Conservation (phyloP, 2,113 vertebrate species). For the Syngnathoides biaculeatus region DNA sequence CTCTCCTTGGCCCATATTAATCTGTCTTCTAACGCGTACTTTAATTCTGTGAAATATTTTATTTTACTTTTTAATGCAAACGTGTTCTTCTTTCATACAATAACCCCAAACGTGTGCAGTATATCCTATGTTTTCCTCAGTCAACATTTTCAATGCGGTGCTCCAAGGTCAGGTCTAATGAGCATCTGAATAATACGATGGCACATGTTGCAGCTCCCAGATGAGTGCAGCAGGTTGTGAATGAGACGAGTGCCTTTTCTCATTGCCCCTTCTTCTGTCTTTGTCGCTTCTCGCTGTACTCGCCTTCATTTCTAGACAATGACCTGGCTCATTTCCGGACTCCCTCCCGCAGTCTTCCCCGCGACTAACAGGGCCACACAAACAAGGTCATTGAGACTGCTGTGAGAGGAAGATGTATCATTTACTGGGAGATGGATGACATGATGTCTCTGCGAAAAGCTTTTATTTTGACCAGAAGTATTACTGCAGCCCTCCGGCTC, state of each 20-base stretch:
- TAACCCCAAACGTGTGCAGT: conserved; percentile 30
- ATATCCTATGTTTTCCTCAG: conserved; percentile 10
- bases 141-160: conserved; percentile 25
- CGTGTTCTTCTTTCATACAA: conserved; percentile 43
- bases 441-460: conserved; percentile 60
- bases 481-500: conserved; percentile 48
- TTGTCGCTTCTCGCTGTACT: conserved; percentile 26
- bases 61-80: too few relatives aligned
- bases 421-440: conserved; percentile 70
- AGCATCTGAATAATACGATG: conserved; percentile 57
- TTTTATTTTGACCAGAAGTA: conserved; percentile 69
- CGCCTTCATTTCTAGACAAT: conserved; percentile 55
- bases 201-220: conserved; percentile 45
- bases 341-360: conserved; percentile 41
- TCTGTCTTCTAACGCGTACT: conserved; percentile 58
- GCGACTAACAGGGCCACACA: conserved; percentile 62
- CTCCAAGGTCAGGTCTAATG: conserved; percentile 61
- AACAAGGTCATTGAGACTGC: conserved; percentile 67
- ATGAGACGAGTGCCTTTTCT: conserved; percentile 33
- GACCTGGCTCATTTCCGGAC: conserved; percentile 57
- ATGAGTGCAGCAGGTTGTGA: conserved; percentile 43
- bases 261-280: conserved; percentile 13
- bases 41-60: conserved; percentile 67
- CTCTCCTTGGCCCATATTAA: conserved; percentile 63
- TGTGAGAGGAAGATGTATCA: conserved; percentile 69